Evolutionary conservation across 1,140 invertebrate genomes (phyloP), one percentile per base, ranked within the genome.

Genomic region (Luehdorfia chinensis): DNA sequence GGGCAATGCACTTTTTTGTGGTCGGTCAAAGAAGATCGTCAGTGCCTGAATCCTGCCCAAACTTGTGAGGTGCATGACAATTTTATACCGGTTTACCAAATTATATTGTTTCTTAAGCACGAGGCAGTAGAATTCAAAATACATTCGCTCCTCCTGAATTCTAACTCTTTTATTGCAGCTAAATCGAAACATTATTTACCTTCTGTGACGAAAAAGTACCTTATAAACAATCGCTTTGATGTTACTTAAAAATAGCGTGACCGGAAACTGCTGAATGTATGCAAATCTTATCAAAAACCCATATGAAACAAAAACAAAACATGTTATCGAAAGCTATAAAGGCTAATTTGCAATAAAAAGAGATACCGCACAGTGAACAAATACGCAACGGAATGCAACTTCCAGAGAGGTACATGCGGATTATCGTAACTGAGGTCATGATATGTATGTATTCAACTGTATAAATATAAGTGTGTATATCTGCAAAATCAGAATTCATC

Each of bases 1-100:
- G 75, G 74, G 74, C 77, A 84, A 79, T 84, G 79, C 70, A 79
- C 80, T 74, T 84, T 77, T 84, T 84, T 58, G 75, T 80, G 66
- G 50, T 59, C 75, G 77, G 72, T 75, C 71, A 75, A 68, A 69
- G 61, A 71, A 75, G 66, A 71, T 64, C 61, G 63, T 60, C 64
- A 64, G 59, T 57, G 54, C 64, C 52, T 60, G 62, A 43, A 65
- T 57, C 57, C 50, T 59, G 50, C 54, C 51, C 58, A 66, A 68
- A 52, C 59, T 50, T 61, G 68, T 65, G 66, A 59, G 54, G 47
- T 61, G 67, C 66, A 78, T 78, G 56, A 68, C 57, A 74, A 69
- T 68, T 60, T 65, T 36, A 55, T 52, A 18, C 33, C 31, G 13
- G 6, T 11, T 7, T 9, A n/a, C 6, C 41, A 62, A 25, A 44